These are phyloP conservation scores for Melieria picta DNA, from an alignment of 2,888 invertebrate genomes.

Conservation along the genomic window DNA sequence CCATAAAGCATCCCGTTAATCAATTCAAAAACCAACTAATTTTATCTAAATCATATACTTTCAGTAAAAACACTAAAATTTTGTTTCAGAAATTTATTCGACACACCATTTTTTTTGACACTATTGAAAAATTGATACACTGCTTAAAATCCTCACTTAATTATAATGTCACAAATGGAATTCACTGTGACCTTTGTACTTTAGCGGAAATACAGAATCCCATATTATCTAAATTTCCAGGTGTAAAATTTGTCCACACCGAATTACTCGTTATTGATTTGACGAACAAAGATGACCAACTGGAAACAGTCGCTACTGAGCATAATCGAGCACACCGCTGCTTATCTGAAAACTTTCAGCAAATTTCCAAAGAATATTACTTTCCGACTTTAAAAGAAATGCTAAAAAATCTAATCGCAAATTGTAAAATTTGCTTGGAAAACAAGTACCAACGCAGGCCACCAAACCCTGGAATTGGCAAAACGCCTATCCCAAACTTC, in stretches of 20 bases:
- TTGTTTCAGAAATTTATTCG: too few species aligned
- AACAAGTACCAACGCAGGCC: constrained; percentile 28
- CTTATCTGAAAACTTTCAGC: neutral
- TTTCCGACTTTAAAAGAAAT: neutral
- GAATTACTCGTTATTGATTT: too few species aligned
- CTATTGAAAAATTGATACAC: neutral
- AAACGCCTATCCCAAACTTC: too few species aligned
- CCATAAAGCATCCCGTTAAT: constrained; percentile 26
- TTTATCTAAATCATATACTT: constrained; percentile 20
- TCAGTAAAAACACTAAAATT: constrained; percentile 19
- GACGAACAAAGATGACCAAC: too few species aligned
- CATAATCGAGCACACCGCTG: neutral
- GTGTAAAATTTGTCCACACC: constrained; percentile 9
- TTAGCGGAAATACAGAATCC: constrained; percentile 9
- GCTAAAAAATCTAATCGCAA: neutral
- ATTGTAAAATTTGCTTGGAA: constrained; percentile 18
- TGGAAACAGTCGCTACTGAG: too few species aligned
- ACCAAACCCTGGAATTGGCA: too few species aligned
- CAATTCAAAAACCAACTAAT: constrained; percentile 38
- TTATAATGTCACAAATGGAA: constrained; percentile 12
- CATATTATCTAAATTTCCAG: constrained; percentile 15
- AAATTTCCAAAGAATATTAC: neutral
- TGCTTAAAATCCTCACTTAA: constrained; percentile 19
- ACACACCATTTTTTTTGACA: neutral
- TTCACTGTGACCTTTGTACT: constrained; percentile 6